Conservation (phyloP, 2,888 invertebrate genomes). For the Lydus trimaculatus region DNA sequence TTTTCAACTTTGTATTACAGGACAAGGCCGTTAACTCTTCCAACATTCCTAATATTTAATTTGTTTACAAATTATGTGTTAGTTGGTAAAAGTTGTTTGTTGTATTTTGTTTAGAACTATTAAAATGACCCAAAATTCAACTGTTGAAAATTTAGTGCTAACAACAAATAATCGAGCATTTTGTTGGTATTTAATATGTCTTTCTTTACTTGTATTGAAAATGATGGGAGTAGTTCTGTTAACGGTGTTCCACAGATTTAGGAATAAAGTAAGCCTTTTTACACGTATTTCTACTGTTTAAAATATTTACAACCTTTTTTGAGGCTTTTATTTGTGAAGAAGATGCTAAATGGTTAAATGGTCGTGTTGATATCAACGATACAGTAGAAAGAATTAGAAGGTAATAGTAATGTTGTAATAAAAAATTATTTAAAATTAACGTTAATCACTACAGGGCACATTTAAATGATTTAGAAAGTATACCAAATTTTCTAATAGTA, state of each 20-base stretch:
- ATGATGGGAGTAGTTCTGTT: slow-evolving; percentile 27
- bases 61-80: background rate
- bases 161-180: slow-evolving; percentile 25
- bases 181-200: slow-evolving; percentile 22
- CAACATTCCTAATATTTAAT: background rate
- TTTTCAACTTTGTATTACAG: background rate
- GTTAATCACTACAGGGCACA: slow-evolving; percentile 65
- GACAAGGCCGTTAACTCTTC: background rate
- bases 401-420: slow-evolving; percentile 42
- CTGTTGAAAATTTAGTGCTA: background rate
- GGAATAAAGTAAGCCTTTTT: slow-evolving; percentile 19
- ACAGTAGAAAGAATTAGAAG: slow-evolving; percentile 64
- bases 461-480: slow-evolving; percentile 77
- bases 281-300: background rate
- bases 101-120: background rate
- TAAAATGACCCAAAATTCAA: background rate
- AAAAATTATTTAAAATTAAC: background rate
- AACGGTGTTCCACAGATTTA: slow-evolving; percentile 24
- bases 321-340: slow-evolving; percentile 66
- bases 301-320: slow-evolving; percentile 25
- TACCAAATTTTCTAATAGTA: slow-evolving; percentile 69
- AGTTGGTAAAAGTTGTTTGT: background rate
- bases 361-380: slow-evolving; percentile 56
- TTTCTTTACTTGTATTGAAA: slow-evolving; percentile 22
- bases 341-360: slow-evolving; percentile 56